phyloP scores from a whole-genome alignment of 2,797 vertebrate species.

The Siniperca undulata region DNA sequence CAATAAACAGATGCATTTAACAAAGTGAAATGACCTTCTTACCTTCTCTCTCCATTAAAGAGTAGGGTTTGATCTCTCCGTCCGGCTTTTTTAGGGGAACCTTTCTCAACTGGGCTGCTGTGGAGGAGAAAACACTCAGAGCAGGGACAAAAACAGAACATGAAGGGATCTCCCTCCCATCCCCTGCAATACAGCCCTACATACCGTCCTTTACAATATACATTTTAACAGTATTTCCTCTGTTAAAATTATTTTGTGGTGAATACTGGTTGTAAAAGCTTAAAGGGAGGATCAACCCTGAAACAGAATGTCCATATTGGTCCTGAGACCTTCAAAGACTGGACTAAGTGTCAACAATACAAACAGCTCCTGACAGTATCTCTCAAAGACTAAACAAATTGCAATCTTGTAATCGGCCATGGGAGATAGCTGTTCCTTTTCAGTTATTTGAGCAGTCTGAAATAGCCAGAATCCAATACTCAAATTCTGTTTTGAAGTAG shows the following conservation, averaged over 20 bases:
- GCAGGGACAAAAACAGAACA: not conserved
- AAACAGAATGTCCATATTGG: conserved; percentile 9
- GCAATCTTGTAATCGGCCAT: not conserved
- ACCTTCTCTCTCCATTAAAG: conserved; percentile 92
- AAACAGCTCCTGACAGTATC: not conserved
- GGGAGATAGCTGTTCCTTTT: not conserved
- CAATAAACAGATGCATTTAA: no score
- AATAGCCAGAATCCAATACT: not conserved
- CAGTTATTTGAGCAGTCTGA: not conserved
- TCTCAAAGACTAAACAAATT: not conserved
- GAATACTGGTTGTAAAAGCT: conserved; percentile 1
- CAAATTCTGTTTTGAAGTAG: not conserved
- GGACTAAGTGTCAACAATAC: not conserved
- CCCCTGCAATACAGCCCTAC: not conserved
- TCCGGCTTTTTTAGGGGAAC: conserved; percentile 88
- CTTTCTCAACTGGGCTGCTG: conserved; percentile 85
- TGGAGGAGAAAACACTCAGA: conserved; percentile 42
- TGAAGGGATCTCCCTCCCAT: not conserved
- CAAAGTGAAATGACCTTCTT: conserved; percentile 41
- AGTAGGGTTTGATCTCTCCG: conserved; percentile 95
- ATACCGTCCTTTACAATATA: not conserved
- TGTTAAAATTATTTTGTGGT: not conserved
- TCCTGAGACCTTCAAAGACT: not conserved
- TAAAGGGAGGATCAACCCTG: not conserved
- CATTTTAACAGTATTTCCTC: not conserved